Evolutionary conservation across 2,888 invertebrate genomes (phyloP).

Genomic region (Heliconius erato): DNA sequence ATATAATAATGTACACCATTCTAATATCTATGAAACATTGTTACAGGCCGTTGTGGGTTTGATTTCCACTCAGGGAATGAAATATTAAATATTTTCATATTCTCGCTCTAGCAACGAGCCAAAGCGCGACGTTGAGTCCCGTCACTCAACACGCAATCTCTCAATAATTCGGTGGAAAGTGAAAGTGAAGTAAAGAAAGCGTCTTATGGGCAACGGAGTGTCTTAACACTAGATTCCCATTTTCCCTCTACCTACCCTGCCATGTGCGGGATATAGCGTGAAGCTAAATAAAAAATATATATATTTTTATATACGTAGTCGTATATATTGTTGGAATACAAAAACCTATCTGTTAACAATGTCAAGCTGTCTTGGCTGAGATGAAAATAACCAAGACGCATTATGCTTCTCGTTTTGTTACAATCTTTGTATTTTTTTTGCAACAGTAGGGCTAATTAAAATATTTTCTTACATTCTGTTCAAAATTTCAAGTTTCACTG

Average conservation of each 20-base stretch:
- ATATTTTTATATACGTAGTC: not conserved
- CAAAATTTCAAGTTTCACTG: not conserved
- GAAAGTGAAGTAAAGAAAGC: no score
- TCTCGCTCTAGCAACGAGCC: no score
- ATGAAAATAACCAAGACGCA: constrained; percentile 15
- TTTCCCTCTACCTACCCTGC: no score
- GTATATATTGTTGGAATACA: not conserved
- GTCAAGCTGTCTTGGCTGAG: constrained; percentile 18
- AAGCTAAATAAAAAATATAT: not conserved
- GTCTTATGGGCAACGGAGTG: no score
- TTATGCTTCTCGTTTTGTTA: not conserved
- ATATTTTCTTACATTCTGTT: not conserved
- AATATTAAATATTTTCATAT: no score
- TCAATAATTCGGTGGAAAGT: no score
- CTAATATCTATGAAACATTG: not conserved
- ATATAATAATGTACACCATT: no score
- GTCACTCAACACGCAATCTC: no score
- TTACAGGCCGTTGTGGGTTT: not conserved
- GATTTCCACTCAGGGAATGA: no score
- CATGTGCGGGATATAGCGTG: no score
- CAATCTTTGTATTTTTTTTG: not conserved
- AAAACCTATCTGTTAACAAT: constrained; percentile 16
- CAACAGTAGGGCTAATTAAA: not conserved
- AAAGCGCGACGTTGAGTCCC: no score
- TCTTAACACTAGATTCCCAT: no score